Base-by-base conservation (phyloP, 2,797 vertebrate species). In the Darevskia mixta region DNA sequence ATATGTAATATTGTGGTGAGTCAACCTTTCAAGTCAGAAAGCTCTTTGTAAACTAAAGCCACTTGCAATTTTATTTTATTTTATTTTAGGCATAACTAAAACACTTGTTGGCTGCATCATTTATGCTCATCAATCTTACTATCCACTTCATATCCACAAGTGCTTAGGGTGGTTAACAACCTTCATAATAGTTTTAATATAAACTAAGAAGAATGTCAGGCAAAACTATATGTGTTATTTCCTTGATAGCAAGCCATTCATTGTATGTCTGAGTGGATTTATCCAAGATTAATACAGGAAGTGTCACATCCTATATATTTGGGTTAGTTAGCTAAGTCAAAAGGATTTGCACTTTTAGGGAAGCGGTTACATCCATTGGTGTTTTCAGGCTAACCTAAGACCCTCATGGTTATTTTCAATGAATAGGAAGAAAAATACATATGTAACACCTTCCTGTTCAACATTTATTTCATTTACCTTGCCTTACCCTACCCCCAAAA, bases 11-110 rank as follows among this genome's bases (percentile, higher is more conserved):
- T 67, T 32, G n/a, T 79, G 72, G 29, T 9, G 79, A 75, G 81
- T 90, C 89, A 86, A 89, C 29, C 83, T 89, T 87, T 91, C 32
- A 81, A 23, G 17, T 38, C 8, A 38, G 35, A 81, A 81, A 66
- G 35, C 61, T 23, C n/a, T 81, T 25, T n/a, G 64, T 55, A 90
- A 91, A 89, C 43, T 8, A 79, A 95, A 91, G 87, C 38, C 75
- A 85, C 45, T 72, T 89, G 27, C 85, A 80, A 78, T 92, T 91
- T 55, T 55, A 35, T 88, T 92, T 43, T 43, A 43, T 43, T 43
- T 55, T 55, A 55, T 92, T 90, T 86, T 86, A 49, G 75, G n/a
- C 64, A 84, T 23, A 92, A 64, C 80, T 88, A 38, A 79, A 67
- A 75, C 64, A 58, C 29, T 55, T 79, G 17, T 3, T 18, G n/a